A percentile compares a stretch with the other conserved stretches of the same genome.
These are phyloP conservation scores for Varanus komodoensis DNA, from an alignment of 2,113 vertebrate genomes.

Conservation along the genomic window DNA sequence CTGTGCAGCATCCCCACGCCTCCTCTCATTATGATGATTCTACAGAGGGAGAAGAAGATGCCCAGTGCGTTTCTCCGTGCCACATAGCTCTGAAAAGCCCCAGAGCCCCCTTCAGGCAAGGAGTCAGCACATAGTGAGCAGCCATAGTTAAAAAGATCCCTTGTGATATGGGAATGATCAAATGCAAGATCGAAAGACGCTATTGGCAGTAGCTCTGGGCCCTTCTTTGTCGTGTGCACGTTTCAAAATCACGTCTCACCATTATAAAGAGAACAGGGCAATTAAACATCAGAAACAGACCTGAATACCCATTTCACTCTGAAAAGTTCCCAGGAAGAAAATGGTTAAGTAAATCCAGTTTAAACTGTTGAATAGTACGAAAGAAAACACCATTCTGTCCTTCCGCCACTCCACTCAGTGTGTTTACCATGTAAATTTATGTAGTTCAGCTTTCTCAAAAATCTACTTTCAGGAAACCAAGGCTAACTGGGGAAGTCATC, in stretches of 20 bases:
- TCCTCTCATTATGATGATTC: background rate
- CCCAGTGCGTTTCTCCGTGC: background rate
- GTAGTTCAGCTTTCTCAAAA: slow-evolving; percentile 14
- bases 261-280: background rate
- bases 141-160: background rate
- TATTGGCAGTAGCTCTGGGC: background rate
- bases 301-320: slow-evolving; percentile 25
- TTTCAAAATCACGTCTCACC: background rate
- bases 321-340: slow-evolving; percentile 5
- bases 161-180: background rate
- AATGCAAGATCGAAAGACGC: background rate
- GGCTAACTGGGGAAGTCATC: background rate
- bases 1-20: background rate
- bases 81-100: background rate
- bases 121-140: background rate
- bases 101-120: background rate
- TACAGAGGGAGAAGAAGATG: background rate
- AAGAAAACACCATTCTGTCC: background rate
- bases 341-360: slow-evolving; percentile 9
- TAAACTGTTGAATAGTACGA: slow-evolving; percentile 11
- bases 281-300: slow-evolving; percentile 31
- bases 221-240: background rate
- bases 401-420: background rate
- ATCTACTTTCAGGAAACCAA: background rate
- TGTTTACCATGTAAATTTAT: slow-evolving; percentile 40